Evolutionary conservation across 2,113 vertebrate genomes (phyloP), one percentile per base, ranked within the genome.

Genomic region (Oncorhynchus kisutch): DNA sequence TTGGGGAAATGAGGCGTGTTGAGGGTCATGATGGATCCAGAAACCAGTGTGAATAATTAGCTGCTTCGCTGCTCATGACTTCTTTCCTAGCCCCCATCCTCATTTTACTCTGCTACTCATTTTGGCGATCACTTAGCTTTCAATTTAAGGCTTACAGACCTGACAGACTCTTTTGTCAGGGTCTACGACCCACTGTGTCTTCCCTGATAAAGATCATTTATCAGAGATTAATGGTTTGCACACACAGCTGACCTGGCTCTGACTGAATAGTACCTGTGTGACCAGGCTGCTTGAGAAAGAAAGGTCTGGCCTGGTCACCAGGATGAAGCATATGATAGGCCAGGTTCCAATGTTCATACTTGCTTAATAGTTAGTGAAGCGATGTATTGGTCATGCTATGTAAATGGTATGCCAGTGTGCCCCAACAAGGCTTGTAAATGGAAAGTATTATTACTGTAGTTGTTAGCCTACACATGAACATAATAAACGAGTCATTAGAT

Each of bases 11-110:
- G 90, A 92, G 92, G 75, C 78, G 71, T 88, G 91, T 73, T 79
- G 90, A 85, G 92, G 89, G 88, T 89, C 74, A 79, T 78, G 86
- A 95, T 93, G 92, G 92, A 94, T 90, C 92, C 71, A 68, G 59
- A 62, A 22, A 20, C 59, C 86, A 87, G 77, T 81, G 87, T 78
- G 91, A 84, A 82, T 91, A 87, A 87, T 88, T 91, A 92, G 34
- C 57, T 83, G 60, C 89, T 90, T 85, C 75, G 82, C 70, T 88
- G 91, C 70, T 93, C 90, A 79, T 78, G 29, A 76, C 39, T 80
- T 82, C 88, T 81, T 78, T 70, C 84, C 77, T 86, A 90, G 75
- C 77, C 81, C 79, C 81, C 66, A 82, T 79, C 84, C 48, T 69
- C 78, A 84, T 87, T 86, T 77, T 82, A 84, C 75, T 74, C 66